Percentiles rank a stretch among this genome's conserved stretches.
Evolutionary conservation across 2,113 vertebrate species (phyloP).

Genomic region (Drymodes brunneopygia): DNA sequence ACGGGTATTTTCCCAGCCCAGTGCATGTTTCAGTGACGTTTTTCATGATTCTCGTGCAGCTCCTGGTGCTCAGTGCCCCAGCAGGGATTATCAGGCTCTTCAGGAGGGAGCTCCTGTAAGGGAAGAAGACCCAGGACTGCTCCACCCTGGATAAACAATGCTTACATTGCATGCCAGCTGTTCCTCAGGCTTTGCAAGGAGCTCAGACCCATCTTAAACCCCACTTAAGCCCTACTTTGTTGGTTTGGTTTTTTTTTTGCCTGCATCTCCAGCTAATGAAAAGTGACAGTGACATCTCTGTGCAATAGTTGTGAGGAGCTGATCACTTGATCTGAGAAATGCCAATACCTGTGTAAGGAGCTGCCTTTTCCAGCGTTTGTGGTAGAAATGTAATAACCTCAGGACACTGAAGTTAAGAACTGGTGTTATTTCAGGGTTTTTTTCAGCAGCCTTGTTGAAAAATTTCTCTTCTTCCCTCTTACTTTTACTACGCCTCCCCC

Average conservation of each 20-base stretch:
- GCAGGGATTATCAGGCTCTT: not conserved
- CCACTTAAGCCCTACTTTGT: not conserved
- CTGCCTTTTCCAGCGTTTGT: not conserved
- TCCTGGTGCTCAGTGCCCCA: not conserved
- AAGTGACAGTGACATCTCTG: not conserved
- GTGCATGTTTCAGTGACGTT: not conserved
- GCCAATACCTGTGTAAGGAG: not conserved
- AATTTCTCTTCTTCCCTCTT: not conserved
- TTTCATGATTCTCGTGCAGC: not conserved
- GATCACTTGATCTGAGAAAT: not conserved
- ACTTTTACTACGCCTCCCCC: not conserved
- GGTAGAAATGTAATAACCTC: not conserved
- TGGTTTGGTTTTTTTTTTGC: not conserved
- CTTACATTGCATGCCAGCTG: constrained; percentile 18
- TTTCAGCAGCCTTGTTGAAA: not conserved
- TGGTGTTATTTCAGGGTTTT: not conserved
- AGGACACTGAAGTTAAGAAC: not conserved
- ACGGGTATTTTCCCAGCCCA: not conserved
- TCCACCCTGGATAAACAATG: not conserved
- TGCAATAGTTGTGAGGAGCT: not conserved
- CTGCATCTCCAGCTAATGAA: not conserved
- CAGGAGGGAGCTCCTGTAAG: not conserved
- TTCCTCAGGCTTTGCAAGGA: not conserved
- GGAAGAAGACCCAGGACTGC: not conserved
- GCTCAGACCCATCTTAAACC: not conserved